Percentiles rank a stretch among this genome's conserved stretches.
Evolutionary conservation across 1,140 invertebrate species (phyloP).

Genomic region (Papilio machaon): DNA sequence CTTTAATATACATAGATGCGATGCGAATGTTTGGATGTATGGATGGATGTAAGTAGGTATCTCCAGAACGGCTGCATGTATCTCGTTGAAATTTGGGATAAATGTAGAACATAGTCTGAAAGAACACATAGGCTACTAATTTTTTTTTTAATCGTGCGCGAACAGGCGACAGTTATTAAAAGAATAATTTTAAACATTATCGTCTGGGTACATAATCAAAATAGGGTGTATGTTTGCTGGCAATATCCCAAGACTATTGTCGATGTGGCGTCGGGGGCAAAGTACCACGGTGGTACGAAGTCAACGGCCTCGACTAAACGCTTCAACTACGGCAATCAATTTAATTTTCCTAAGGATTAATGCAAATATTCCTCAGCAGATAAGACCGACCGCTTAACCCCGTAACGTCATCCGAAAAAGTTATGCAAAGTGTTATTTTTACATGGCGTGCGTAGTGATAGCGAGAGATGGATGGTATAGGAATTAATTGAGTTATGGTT

Average conservation of each 20-base stretch:
- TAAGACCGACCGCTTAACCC: not conserved
- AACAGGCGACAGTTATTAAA: not conserved
- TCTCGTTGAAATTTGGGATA: too few relatives aligned
- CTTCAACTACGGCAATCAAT: not conserved
- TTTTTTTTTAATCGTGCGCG: not conserved
- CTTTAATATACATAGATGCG: too few relatives aligned
- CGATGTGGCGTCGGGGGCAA: not conserved
- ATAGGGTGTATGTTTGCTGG: not conserved
- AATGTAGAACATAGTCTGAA: too few relatives aligned
- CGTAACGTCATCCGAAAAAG: not conserved
- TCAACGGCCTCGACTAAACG: not conserved
- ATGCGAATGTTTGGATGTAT: too few relatives aligned
- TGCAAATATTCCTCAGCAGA: not conserved
- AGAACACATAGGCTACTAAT: too few relatives aligned
- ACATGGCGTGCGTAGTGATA: conserved; percentile 1
- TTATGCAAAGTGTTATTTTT: conserved; percentile 10
- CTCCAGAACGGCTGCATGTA: too few relatives aligned
- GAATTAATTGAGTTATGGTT: not conserved
- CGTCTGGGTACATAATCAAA: not conserved
- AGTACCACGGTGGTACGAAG: conserved; percentile 15
- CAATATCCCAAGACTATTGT: conserved; percentile 13
- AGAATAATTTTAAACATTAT: not conserved
- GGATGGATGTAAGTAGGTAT: too few relatives aligned
- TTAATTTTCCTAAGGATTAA: not conserved
- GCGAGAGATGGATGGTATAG: not conserved